Conservation (phyloP, 2,888 invertebrate species). For the Lordiphosa andalusiaca region DNA sequence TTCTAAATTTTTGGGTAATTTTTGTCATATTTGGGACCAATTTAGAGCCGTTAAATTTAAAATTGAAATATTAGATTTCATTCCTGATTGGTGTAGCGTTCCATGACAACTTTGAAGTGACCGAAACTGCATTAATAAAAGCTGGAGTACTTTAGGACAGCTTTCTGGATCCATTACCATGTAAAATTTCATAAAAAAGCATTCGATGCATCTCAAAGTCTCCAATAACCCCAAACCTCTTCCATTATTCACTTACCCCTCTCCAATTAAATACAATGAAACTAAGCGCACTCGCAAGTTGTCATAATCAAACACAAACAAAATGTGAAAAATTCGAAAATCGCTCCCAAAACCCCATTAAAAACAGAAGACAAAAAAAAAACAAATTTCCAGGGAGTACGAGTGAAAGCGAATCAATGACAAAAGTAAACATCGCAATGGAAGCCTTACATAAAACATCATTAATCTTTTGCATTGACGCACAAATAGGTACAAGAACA, state of each 20-base stretch:
- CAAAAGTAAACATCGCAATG: slow-evolving; percentile 47
- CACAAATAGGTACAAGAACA: slow-evolving; percentile 11
- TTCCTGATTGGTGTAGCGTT: too few relatives aligned
- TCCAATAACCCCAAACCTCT: too few relatives aligned
- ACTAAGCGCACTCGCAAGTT: slow-evolving; percentile 22
- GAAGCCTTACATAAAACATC: slow-evolving; percentile 58
- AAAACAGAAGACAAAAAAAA: slow-evolving; percentile 15
- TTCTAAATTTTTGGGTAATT: not conserved
- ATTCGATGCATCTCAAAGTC: too few relatives aligned
- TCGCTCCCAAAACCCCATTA: slow-evolving; percentile 2
- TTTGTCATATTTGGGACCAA: not conserved
- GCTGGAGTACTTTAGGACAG: too few relatives aligned
- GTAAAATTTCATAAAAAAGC: too few relatives aligned
- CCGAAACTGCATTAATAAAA: too few relatives aligned
- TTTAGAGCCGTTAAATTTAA: too few relatives aligned
- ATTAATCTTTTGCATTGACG: slow-evolving; percentile 61
- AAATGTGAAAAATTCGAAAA: not conserved
- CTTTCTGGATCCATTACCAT: too few relatives aligned
- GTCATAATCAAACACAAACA: slow-evolving; percentile 32
- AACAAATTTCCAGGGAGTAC: slow-evolving; percentile 6
- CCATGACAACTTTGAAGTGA: too few relatives aligned
- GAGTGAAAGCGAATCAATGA: slow-evolving; percentile 43
- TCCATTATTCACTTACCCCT: too few relatives aligned
- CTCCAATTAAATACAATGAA: not conserved
- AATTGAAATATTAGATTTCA: too few relatives aligned